Evolutionary conservation across 2,888 invertebrate genomes (phyloP).

Genomic region (Eilema depressum): DNA sequence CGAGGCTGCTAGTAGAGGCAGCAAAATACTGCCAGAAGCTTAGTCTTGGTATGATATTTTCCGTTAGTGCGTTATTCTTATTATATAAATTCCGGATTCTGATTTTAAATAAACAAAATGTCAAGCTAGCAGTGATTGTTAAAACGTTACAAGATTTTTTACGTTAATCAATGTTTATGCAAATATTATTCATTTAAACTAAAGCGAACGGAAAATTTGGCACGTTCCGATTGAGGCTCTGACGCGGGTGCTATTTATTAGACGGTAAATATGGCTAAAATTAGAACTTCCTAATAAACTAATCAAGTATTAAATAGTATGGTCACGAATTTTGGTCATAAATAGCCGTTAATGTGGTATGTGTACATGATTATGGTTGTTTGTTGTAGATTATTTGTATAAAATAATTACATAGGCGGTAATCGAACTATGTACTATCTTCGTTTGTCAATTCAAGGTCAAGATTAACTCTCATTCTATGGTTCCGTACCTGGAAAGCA

Average conservation of each 20-base stretch:
- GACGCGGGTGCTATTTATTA: background rate
- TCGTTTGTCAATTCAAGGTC: too few species aligned
- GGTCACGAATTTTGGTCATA: background rate
- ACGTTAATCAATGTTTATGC: conserved; percentile 3
- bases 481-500: background rate
- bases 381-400: background rate
- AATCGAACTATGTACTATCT: background rate
- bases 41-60: too few species aligned
- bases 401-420: background rate
- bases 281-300: background rate
- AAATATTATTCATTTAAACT: conserved; percentile 11
- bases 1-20: too few species aligned
- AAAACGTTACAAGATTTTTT: background rate
- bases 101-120: background rate
- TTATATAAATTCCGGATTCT: background rate
- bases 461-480: background rate
- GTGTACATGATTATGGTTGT: background rate
- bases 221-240: background rate
- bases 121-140: conserved; percentile 1
- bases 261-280: background rate
- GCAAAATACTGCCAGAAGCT: too few species aligned
- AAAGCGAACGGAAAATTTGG: background rate
- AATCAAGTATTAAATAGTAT: background rate
- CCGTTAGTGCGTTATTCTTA: too few species aligned
- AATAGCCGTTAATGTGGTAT: background rate